Conservation (phyloP, 2,113 vertebrate genomes). For the Pterophyllum scalare region DNA sequence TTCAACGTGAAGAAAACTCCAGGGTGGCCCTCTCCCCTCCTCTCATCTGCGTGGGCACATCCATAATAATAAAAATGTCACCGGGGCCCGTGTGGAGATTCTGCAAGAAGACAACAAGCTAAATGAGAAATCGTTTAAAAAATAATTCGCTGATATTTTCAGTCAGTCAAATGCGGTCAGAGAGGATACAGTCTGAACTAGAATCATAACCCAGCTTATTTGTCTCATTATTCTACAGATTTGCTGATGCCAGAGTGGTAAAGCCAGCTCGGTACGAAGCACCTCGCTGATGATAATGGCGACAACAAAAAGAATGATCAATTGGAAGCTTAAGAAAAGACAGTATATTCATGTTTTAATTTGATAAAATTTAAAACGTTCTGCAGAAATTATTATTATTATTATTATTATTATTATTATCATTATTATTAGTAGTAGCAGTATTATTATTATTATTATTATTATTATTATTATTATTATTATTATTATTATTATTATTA, state of each 20-base stretch:
- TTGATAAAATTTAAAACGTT: neutral
- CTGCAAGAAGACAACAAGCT: slow-evolving; percentile 69
- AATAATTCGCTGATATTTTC: slow-evolving; percentile 57
- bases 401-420: neutral
- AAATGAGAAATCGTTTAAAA: slow-evolving; percentile 74
- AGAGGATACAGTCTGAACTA: slow-evolving; percentile 19
- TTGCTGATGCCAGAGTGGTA: slow-evolving; percentile 7
- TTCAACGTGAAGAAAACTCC: slow-evolving; percentile 47
- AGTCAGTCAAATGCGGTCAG: slow-evolving; percentile 58
- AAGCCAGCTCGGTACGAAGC: slow-evolving; percentile 15
- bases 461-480: neutral
- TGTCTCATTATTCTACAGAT: slow-evolving; percentile 42
- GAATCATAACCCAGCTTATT: slow-evolving; percentile 39
- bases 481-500: neutral
- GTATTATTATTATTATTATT: neutral
- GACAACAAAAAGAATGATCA: neutral
- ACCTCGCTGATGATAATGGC: neutral
- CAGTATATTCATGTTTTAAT: neutral
- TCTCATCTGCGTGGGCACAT: slow-evolving; percentile 72
- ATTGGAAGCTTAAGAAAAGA: neutral
- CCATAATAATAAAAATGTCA: slow-evolving; percentile 79
- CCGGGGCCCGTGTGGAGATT: slow-evolving; percentile 53
- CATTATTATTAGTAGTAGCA: neutral
- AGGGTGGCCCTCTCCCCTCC: slow-evolving; percentile 62
- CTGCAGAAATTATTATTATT: neutral